Evolutionary conservation across 2,113 vertebrate genomes (phyloP).

Genomic region (Empidonax alnorum): DNA sequence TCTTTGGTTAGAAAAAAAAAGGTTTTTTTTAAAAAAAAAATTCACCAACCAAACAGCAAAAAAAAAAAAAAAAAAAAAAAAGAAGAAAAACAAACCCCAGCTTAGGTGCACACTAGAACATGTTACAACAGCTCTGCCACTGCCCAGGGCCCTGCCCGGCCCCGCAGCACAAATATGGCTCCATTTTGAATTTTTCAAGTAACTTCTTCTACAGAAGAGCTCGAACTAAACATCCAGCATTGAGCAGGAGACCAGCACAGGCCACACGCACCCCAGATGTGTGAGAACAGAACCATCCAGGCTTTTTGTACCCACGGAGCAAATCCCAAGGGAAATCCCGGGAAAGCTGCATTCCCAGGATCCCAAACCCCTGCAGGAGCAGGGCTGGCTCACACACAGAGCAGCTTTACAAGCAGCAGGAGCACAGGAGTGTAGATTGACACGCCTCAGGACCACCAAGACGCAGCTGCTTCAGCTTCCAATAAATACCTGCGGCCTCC

Average conservation of each 20-base stretch:
- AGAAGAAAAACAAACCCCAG: too few species aligned
- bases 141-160: neutral
- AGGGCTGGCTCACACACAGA: neutral
- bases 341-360: neutral
- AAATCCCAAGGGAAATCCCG: rapidly evolving
- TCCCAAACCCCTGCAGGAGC: rapidly evolving
- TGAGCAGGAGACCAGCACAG: neutral
- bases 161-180: neutral
- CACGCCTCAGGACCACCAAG: neutral
- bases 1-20: slow-evolving; percentile 46
- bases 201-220: neutral
- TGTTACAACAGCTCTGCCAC: neutral
- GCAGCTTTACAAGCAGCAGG: neutral
- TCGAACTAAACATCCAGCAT: neutral
- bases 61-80: too few species aligned
- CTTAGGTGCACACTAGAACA: neutral
- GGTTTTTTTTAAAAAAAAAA: neutral
- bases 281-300: neutral
- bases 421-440: neutral
- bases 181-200: neutral
- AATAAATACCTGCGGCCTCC: slow-evolving; percentile 38
- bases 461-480: neutral
- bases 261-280: rapidly evolving
- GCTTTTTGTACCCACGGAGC: neutral
- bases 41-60: neutral